Conservation (phyloP, 2,888 invertebrate genomes). For the Dioctria rufipes region DNA sequence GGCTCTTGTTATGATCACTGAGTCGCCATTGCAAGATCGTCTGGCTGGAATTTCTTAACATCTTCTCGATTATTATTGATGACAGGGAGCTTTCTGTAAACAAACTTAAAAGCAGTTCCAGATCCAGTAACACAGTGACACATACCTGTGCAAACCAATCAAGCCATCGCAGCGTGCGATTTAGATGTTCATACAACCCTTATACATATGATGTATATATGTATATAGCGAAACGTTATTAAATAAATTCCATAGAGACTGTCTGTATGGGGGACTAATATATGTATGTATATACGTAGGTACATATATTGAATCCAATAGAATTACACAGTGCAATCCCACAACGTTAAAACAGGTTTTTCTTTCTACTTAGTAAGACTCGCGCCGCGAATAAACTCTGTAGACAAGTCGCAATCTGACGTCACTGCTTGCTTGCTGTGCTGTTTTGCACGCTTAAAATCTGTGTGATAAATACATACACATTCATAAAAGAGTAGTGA, state of each 20-base stretch:
- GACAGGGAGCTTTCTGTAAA: conserved; percentile 44
- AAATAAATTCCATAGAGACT: background rate
- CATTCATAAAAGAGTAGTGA: background rate
- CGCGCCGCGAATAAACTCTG: conserved; percentile 25
- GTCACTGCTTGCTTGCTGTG: conserved; percentile 21
- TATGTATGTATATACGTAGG: background rate
- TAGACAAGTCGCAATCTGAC: conserved; percentile 22
- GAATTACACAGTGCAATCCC: conserved; percentile 24
- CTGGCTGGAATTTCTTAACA: conserved; percentile 8
- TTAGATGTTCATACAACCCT: background rate
- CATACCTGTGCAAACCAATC: conserved; percentile 17
- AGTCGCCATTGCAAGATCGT: background rate
- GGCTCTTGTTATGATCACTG: background rate
- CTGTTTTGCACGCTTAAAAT: conserved; percentile 13
- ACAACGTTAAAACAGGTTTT: conserved; percentile 46
- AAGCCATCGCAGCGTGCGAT: background rate
- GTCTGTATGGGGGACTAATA: background rate
- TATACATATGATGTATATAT: too few species aligned
- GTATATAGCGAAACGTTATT: conserved; percentile 3
- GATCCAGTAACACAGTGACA: conserved; percentile 52
- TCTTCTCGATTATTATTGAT: conserved; percentile 41
- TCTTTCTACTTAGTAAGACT: background rate
- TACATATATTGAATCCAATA: too few species aligned
- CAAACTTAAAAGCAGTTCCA: conserved; percentile 32
- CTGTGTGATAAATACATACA: conserved; percentile 1